phyloP scores from a whole-genome alignment of 2,113 vertebrate species.

The Glaucomys volans region DNA sequence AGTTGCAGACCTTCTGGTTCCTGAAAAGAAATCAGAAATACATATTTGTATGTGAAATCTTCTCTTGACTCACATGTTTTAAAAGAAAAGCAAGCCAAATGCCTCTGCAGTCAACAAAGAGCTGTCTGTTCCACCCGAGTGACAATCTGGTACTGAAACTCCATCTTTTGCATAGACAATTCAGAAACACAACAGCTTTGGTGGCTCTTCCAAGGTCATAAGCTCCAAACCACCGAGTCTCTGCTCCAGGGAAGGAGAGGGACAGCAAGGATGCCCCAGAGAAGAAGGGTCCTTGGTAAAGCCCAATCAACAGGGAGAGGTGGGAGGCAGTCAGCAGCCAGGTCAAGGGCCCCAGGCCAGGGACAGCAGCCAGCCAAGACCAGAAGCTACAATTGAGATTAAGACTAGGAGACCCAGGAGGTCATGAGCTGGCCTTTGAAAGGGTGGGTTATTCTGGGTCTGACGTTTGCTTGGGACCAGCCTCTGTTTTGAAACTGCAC shows the following conservation, averaged over 20 bases:
- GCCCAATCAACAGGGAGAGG: not conserved
- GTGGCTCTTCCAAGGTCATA: not conserved
- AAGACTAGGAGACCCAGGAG: not conserved
- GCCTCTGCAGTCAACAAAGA: not conserved
- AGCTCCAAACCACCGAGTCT: not conserved
- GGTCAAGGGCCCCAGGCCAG: not conserved
- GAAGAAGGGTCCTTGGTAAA: not conserved
- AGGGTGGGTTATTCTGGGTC: not conserved
- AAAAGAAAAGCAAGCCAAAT: constrained; percentile 38
- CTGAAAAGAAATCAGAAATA: constrained; percentile 17
- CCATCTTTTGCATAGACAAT: not conserved
- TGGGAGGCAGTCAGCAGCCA: not conserved
- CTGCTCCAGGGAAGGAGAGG: not conserved
- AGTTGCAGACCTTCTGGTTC: not conserved
- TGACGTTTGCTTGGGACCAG: not conserved
- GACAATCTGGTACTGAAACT: constrained; percentile 9
- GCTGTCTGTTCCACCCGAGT: not conserved
- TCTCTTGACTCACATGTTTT: not conserved
- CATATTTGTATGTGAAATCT: not conserved
- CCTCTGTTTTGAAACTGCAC: not conserved
- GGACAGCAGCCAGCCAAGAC: not conserved
- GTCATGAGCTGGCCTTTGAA: not conserved
- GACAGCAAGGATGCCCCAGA: fast-evolving
- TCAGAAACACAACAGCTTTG: not conserved
- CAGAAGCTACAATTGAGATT: not conserved